A percentile compares a stretch with the other conserved stretches of the same genome.
Conservation (phyloP, 2,888 invertebrate species). For the Tipula confusa region DNA sequence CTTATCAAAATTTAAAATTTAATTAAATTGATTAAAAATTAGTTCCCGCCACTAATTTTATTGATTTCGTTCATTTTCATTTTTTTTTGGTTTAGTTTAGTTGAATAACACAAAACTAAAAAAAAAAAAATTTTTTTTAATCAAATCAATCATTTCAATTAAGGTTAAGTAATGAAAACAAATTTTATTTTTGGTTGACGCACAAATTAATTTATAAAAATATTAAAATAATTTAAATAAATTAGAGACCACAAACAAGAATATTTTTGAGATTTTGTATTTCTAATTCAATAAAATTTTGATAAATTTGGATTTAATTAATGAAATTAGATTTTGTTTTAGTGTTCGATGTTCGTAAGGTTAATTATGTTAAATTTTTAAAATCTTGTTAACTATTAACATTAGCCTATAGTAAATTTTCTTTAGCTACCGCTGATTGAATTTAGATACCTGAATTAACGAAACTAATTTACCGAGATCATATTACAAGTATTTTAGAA, state of each 20-base stretch:
- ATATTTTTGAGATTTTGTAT: background rate
- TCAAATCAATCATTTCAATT: constrained; percentile 3
- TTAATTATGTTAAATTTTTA: background rate
- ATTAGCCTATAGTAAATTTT: no score
- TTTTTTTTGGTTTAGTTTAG: background rate
- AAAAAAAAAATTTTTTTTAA: background rate
- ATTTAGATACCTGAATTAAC: no score
- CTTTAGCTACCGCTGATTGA: background rate
- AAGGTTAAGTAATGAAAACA: constrained; percentile 7
- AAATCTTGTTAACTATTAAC: no score
- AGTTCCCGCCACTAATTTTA: background rate
- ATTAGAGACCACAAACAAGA: background rate
- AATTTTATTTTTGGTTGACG: background rate
- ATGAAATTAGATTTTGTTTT: background rate
- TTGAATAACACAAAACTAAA: no score
- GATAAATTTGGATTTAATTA: background rate
- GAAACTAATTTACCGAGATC: no score
- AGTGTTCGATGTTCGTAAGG: background rate
- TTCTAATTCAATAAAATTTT: background rate
- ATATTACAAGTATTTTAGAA: no score
- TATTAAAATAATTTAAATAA: background rate
- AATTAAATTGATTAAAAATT: background rate
- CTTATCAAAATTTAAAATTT: background rate
- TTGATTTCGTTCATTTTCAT: no score
- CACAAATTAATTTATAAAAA: background rate